phyloP scores from a whole-genome alignment of 2,113 vertebrate species.

The Lagopus leucura region DNA sequence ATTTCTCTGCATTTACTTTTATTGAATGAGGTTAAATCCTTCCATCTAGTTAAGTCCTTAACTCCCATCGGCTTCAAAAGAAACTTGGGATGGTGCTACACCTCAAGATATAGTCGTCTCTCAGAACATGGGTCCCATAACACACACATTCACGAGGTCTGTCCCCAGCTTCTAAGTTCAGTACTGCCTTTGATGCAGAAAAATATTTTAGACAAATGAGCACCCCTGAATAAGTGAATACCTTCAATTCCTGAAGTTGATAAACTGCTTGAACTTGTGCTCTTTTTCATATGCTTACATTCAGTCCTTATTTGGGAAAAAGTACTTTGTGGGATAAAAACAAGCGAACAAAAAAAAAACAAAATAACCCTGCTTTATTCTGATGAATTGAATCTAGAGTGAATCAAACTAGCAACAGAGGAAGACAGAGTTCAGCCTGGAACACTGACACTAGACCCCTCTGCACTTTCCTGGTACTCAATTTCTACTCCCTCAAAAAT shows the following conservation, averaged over 20 bases:
- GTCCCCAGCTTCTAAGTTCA: background rate
- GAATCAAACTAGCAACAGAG: background rate
- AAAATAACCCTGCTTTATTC: background rate
- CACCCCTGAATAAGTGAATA: background rate
- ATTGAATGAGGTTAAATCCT: background rate
- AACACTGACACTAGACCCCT: background rate
- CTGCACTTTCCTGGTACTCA: background rate
- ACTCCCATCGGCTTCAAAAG: background rate
- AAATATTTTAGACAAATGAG: background rate
- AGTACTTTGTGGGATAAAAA: background rate
- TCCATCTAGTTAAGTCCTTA: background rate
- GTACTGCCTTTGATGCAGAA: background rate
- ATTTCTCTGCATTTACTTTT: background rate
- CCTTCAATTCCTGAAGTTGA: background rate
- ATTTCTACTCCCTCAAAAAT: conserved; percentile 37
- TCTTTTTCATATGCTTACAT: background rate
- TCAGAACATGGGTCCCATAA: background rate
- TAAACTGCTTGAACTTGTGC: background rate
- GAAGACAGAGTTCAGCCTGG: background rate
- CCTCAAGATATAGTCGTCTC: background rate
- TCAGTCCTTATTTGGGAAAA: background rate
- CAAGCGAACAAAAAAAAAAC: background rate
- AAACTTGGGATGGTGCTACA: background rate
- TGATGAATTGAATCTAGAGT: background rate
- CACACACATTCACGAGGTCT: background rate